Percentiles rank a stretch among this genome's conserved stretches.
These are phyloP conservation scores for Monoplex corrugatus DNA, from an alignment of 2,888 invertebrate genomes.

Conservation along the genomic window DNA sequence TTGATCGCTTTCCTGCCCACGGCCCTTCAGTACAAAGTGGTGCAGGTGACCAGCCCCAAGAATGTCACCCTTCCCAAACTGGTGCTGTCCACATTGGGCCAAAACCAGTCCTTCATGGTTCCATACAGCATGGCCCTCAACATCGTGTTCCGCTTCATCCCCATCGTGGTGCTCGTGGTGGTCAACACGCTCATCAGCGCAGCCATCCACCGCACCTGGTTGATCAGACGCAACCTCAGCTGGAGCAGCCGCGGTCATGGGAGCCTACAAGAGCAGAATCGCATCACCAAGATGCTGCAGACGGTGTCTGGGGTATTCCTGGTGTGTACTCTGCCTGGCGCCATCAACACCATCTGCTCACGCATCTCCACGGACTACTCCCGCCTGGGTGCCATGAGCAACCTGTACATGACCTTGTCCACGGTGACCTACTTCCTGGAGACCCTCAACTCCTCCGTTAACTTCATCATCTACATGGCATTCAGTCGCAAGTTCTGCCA, in stretches of 20 bases:
- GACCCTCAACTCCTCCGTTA: slow-evolving; percentile 73
- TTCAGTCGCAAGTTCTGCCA: slow-evolving; percentile 70
- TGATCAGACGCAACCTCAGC: slow-evolving; percentile 58
- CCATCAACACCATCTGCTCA: slow-evolving; percentile 68
- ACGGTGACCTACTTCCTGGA: slow-evolving; percentile 71
- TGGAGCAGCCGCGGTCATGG: slow-evolving; percentile 42
- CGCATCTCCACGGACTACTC: slow-evolving; percentile 66
- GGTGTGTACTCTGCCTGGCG: slow-evolving; percentile 74
- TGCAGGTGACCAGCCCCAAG: slow-evolving; percentile 45
- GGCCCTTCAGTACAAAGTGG: slow-evolving; percentile 67
- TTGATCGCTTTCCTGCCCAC: slow-evolving; percentile 70
- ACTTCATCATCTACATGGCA: slow-evolving; percentile 76
- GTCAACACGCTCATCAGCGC: slow-evolving; percentile 68
- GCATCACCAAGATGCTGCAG: slow-evolving; percentile 73
- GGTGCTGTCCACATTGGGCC: slow-evolving; percentile 65
- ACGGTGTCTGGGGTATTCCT: slow-evolving; percentile 72
- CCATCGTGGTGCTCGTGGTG: slow-evolving; percentile 66
- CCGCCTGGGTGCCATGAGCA: slow-evolving; percentile 60
- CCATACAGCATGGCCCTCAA: slow-evolving; percentile 71
- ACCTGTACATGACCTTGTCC: slow-evolving; percentile 66
- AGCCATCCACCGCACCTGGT: slow-evolving; percentile 68
- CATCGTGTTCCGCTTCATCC: slow-evolving; percentile 70
- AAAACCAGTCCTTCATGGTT: slow-evolving; percentile 65
- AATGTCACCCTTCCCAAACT: slow-evolving; percentile 61
- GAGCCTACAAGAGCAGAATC: slow-evolving; percentile 63